These are phyloP conservation scores for Ariopsis seemanni DNA, from an alignment of 2,113 vertebrate species.

Conservation along the genomic window DNA sequence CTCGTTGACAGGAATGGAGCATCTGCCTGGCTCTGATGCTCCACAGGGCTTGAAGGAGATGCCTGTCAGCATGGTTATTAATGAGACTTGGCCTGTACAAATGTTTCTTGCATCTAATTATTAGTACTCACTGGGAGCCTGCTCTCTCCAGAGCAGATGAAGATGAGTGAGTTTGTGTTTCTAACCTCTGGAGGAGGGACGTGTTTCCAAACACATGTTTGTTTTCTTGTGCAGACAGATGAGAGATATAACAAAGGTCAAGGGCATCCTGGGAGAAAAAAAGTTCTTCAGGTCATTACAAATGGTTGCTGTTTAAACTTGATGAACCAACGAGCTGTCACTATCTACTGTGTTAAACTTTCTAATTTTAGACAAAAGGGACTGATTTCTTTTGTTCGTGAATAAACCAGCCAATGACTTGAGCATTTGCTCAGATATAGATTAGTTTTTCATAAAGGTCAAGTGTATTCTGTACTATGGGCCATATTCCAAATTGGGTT, in stretches of 20 bases:
- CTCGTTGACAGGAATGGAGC: constrained; percentile 47
- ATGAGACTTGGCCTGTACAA: constrained; percentile 62
- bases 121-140: constrained; percentile 55
- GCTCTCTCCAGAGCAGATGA: constrained; percentile 57
- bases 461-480: not conserved
- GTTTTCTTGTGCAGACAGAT: constrained; percentile 15
- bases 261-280: not conserved
- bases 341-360: not conserved
- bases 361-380: not conserved
- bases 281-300: not conserved
- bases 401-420: not conserved
- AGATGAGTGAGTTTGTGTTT: constrained; percentile 28
- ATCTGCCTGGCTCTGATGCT: constrained; percentile 54
- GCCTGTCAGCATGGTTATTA: constrained; percentile 60
- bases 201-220: constrained; percentile 21
- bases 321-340: constrained; percentile 18
- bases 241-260: constrained; percentile 28
- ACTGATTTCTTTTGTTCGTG: not conserved
- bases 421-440: not conserved
- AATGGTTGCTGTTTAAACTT: not conserved
- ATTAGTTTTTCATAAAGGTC: not conserved
- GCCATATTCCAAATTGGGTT: not conserved
- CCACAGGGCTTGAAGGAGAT: constrained; percentile 58
- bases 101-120: constrained; percentile 62
- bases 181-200: constrained; percentile 4